Percentiles rank a stretch among this genome's conserved stretches.
Conservation (phyloP, 2,113 vertebrate genomes). For the Cairina moschata region DNA sequence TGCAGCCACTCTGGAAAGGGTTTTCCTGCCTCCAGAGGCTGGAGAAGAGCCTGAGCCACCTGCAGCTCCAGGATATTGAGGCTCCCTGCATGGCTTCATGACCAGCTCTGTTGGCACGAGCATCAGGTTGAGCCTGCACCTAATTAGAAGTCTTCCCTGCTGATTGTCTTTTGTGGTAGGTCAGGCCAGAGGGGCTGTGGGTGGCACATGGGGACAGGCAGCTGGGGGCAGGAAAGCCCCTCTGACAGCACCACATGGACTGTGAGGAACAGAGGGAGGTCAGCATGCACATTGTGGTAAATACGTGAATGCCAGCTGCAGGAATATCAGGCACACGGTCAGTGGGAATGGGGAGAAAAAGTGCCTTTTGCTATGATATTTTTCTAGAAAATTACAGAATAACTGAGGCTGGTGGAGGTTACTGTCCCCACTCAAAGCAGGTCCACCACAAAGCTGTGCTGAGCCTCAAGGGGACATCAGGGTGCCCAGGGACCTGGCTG, state of each 20-base stretch:
- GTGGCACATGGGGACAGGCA: rapidly evolving
- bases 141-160: background rate
- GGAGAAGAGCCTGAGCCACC: background rate
- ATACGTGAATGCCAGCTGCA: background rate
- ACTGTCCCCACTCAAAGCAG: background rate
- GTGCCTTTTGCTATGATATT: background rate
- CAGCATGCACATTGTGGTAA: background rate
- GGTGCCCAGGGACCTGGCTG: background rate
- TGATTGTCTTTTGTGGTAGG: background rate
- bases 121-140: background rate
- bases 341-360: background rate
- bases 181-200: background rate
- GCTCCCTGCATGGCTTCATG: background rate
- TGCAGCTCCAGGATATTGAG: background rate
- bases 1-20: background rate
- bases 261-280: background rate
- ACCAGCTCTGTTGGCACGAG: rapidly evolving
- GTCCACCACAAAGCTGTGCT: background rate
- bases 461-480: background rate
- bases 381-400: background rate
- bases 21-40: background rate
- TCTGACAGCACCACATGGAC: rapidly evolving
- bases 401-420: background rate
- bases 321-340: background rate
- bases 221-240: background rate